phyloP scores from a whole-genome alignment of 2,113 vertebrate species.

The Promerops cafer region DNA sequence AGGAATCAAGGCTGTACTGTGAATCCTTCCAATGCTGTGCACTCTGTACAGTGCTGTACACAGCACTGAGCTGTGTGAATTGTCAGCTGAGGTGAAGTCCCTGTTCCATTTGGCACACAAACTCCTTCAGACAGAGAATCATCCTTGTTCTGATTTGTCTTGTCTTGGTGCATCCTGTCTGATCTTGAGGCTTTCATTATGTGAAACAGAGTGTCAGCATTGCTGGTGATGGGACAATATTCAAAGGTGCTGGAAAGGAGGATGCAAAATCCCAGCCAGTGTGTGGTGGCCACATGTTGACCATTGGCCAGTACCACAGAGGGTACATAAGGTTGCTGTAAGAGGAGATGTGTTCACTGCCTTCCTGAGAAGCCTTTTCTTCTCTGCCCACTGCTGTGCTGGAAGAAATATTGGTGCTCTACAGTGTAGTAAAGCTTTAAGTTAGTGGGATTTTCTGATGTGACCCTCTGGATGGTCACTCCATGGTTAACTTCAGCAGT shows the following conservation, averaged over 20 bases:
- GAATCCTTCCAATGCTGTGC: no score
- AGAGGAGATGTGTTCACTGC: not conserved
- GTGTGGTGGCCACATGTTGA: not conserved
- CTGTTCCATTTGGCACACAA: not conserved
- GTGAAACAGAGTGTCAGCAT: not conserved
- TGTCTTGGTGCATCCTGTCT: not conserved
- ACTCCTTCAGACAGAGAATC: not conserved
- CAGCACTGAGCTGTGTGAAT: not conserved
- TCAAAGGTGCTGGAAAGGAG: not conserved
- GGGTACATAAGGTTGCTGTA: not conserved
- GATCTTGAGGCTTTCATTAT: not conserved
- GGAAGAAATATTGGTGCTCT: not conserved
- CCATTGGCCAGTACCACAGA: not conserved
- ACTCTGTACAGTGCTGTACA: not conserved
- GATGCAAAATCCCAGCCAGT: not conserved
- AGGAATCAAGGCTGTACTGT: not conserved
- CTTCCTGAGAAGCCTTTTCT: not conserved
- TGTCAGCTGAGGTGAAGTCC: not conserved
- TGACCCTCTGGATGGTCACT: accelerated
- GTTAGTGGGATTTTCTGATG: not conserved
- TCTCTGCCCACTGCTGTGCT: not conserved
- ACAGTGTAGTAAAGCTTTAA: not conserved
- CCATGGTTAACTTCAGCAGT: not conserved
- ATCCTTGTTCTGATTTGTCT: not conserved
- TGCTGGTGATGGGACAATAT: not conserved